Percentiles rank a stretch among this genome's conserved stretches.
Conservation (phyloP, 2,888 invertebrate species). For the Yponomeuta evonymella region DNA sequence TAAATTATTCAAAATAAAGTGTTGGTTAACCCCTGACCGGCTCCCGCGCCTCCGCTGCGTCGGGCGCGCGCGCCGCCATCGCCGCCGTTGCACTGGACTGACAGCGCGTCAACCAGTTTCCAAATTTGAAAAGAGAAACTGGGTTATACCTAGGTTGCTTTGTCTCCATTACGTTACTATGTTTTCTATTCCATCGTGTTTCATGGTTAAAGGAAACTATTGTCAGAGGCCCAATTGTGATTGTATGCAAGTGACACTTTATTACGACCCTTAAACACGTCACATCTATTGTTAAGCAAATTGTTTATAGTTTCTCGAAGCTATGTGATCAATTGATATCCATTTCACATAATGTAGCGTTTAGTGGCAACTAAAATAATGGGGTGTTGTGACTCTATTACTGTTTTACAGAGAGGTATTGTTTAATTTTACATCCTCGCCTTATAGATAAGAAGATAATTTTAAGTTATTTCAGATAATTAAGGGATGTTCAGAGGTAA, state of each 20-base stretch:
- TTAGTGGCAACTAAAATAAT: too few relatives aligned
- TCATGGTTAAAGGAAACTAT: too few relatives aligned
- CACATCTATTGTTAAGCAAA: too few relatives aligned
- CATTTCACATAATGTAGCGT: too few relatives aligned
- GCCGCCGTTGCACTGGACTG: not conserved
- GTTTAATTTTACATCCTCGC: not conserved
- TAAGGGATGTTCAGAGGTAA: constrained; percentile 3
- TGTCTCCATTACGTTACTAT: not conserved
- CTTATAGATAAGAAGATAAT: not conserved
- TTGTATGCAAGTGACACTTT: too few relatives aligned
- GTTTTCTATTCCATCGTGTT: too few relatives aligned
- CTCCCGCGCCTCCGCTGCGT: constrained; percentile 34
- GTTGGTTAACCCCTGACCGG: constrained; percentile 73
- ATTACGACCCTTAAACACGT: too few relatives aligned
- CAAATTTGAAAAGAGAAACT: not conserved
- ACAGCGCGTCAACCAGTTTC: not conserved
- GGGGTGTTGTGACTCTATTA: not conserved
- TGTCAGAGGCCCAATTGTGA: too few relatives aligned
- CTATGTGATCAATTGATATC: too few relatives aligned
- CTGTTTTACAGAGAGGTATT: not conserved
- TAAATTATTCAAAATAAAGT: constrained; percentile 77
- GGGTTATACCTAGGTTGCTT: not conserved
- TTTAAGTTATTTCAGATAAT: constrained; percentile 2
- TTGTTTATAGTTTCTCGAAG: too few relatives aligned
- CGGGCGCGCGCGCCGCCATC: not conserved